Base-by-base conservation (phyloP, 2,797 vertebrate species). In the Epinephelus malabaricus region DNA sequence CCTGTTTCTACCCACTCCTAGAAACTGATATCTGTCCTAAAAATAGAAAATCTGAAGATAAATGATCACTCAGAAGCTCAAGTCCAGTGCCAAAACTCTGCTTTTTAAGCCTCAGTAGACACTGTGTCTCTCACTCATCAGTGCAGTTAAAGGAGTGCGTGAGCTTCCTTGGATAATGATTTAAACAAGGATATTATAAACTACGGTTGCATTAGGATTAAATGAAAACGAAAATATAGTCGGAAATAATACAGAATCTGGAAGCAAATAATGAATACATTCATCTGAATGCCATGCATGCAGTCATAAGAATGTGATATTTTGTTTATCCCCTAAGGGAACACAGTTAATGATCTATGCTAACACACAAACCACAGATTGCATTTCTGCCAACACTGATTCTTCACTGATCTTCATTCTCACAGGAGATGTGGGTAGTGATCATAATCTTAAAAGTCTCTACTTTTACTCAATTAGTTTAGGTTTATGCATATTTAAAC, bases 281-380 rank as follows among this genome's bases (percentile, higher is more conserved):
- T 65, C 38, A 73, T 77, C n/a, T 62, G 49, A 56, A 62, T 59
- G 50, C 27, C 30, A 43, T 40, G 47, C 47, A 50, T 59, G 55
- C 73, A 68, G 50, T 60, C 61, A 65, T 78, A 76, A 68, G 21
- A 64, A 78, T 77, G 50, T 73, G 45, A 69, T 69, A 69, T 88
- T 83, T 79, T 68, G 51, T 82, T 87, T 68, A 85, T 76, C 68
- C 76, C 73, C 64, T 53, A 1, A 47, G 70, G 83, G 81, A 71
- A 49, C 76, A 67, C 45, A 47, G 69, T 76, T 86, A 83, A 88
- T 86, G 81, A 79, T 82, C 59, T 81, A 46, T 72, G 51, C 53
- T 47, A 75, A 79, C 34, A 40, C 77, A 75, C 11, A 65, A 76
- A 76, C 55, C 50, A 53, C 69, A 75, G 47, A 86, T 47, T 74